Percentiles rank a stretch among this genome's conserved stretches.
These are phyloP conservation scores for Valencia hispanica DNA, from an alignment of 2,797 vertebrate species.

Conservation along the genomic window DNA sequence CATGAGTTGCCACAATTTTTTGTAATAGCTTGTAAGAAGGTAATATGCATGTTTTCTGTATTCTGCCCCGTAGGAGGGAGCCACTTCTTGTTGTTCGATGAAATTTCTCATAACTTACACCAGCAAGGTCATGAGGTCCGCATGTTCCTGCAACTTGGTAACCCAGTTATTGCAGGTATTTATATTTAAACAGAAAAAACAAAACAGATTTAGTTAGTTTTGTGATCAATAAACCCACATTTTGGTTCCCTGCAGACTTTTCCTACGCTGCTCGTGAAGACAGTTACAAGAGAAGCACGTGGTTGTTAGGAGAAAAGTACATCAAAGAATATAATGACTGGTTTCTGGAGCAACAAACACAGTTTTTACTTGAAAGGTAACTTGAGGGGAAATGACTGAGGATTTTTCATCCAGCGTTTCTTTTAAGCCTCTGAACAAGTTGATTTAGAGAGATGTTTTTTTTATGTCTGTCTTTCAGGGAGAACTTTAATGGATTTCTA, in stretches of 20 bases:
- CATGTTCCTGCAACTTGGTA: slow-evolving; percentile 75
- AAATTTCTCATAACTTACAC: slow-evolving; percentile 76
- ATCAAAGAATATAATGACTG: slow-evolving; percentile 52
- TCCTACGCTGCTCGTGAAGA: slow-evolving; percentile 39
- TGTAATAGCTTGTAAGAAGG: no score
- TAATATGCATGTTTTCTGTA: background rate
- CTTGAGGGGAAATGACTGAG: background rate
- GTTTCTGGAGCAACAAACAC: slow-evolving; percentile 55
- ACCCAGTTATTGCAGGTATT: slow-evolving; percentile 67
- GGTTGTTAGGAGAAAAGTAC: slow-evolving; percentile 66
- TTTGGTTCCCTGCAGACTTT: slow-evolving; percentile 32
- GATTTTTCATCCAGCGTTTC: no score
- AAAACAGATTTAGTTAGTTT: background rate
- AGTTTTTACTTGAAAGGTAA: slow-evolving; percentile 63
- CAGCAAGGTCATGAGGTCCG: slow-evolving; percentile 69
- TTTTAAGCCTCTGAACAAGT: background rate
- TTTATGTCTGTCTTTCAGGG: slow-evolving; percentile 51
- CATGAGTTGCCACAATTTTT: background rate
- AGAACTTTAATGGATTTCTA: slow-evolving; percentile 45
- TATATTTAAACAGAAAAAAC: background rate
- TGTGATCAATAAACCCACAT: background rate
- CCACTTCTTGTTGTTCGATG: slow-evolving; percentile 77
- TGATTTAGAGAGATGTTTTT: background rate
- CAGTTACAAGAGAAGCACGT: slow-evolving; percentile 56
- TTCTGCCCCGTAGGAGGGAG: slow-evolving; percentile 61